phyloP scores from a whole-genome alignment of 1,140 invertebrate genomes.

The Drosophila repleta region DNA sequence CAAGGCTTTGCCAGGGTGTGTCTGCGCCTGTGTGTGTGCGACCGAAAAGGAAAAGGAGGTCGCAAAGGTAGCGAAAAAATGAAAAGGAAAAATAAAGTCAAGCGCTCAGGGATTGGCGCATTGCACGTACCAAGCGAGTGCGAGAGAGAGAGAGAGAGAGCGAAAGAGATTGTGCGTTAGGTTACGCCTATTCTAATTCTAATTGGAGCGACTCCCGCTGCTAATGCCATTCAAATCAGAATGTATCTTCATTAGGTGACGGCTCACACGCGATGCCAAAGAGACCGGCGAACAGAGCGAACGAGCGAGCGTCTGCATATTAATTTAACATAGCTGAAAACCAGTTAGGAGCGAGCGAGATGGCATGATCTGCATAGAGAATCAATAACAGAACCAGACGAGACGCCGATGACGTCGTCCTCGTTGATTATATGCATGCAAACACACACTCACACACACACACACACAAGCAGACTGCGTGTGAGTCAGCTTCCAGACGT shows the following conservation, averaged over 20 bases:
- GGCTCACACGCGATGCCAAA: conserved; percentile 51
- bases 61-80: conserved; percentile 39
- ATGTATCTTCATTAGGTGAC: conserved; percentile 37
- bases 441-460: conserved; percentile 1
- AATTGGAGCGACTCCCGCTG: conserved; percentile 46
- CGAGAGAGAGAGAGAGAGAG: conserved; percentile 6
- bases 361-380: conserved; percentile 10
- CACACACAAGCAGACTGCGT: background rate
- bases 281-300: conserved; percentile 66
- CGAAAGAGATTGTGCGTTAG: background rate
- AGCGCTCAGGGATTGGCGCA: conserved; percentile 53
- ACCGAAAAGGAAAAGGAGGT: conserved; percentile 74
- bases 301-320: conserved; percentile 23
- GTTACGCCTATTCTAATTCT: conserved; percentile 48
- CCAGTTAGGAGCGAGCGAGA: conserved; percentile 25
- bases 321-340: conserved; percentile 14
- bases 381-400: conserved; percentile 26
- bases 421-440: conserved; percentile 27
- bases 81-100: background rate
- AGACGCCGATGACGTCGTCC: conserved; percentile 43
- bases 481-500: conserved; percentile 46
- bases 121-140: background rate
- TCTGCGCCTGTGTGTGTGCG: conserved; percentile 14
- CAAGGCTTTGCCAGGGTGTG: conserved; percentile 71
- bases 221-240: conserved; percentile 22